phyloP scores from a whole-genome alignment of 2,113 vertebrate genomes.

The Rutilus rutilus region DNA sequence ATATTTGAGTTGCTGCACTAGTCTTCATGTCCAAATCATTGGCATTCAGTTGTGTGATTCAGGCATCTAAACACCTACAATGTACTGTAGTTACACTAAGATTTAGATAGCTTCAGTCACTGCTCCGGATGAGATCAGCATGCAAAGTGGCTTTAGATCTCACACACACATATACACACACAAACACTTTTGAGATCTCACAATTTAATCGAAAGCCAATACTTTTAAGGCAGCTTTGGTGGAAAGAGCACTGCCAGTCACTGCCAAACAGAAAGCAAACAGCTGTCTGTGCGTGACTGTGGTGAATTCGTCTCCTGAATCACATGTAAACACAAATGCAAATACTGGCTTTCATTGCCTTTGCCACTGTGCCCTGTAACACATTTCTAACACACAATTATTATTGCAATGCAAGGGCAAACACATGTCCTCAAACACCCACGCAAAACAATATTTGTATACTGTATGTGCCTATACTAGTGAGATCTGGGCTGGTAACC shows the following conservation, averaged over 20 bases:
- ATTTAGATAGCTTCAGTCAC: neutral
- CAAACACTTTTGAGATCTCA: neutral
- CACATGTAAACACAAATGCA: conserved; percentile 7
- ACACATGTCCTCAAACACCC: neutral
- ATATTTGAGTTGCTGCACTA: neutral
- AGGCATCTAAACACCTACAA: neutral
- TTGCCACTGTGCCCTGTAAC: neutral
- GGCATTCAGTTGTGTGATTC: neutral
- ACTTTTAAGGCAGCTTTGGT: neutral
- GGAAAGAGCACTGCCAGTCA: neutral
- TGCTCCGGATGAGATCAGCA: neutral
- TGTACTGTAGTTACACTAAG: neutral
- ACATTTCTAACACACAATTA: neutral
- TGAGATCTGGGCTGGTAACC: neutral
- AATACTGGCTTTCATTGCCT: neutral
- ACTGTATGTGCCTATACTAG: neutral
- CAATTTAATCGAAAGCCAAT: neutral
- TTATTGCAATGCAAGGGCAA: neutral
- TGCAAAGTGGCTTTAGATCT: neutral
- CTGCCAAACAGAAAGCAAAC: conserved; percentile 6
- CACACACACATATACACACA: neutral
- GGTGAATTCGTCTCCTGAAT: neutral
- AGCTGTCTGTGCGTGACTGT: neutral
- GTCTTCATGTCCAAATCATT: neutral
- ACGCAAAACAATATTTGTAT: neutral